Base-by-base conservation (phyloP, 2,113 vertebrate species). In the Trochalopteron elliotii region DNA sequence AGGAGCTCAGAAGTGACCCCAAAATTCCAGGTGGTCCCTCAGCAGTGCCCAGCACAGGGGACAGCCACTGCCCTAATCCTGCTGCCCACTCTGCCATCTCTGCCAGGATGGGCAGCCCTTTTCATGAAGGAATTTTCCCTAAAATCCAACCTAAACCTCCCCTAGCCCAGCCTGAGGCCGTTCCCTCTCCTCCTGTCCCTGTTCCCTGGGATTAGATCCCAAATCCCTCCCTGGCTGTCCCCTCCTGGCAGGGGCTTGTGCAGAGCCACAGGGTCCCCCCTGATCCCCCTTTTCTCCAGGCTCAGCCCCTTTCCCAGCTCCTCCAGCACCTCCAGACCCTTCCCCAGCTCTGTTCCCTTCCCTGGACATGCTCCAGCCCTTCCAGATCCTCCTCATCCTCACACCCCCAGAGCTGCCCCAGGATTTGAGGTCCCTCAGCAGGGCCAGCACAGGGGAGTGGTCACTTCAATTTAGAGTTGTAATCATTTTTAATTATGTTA, bases 51-150 rank as follows among this genome's bases (percentile, higher is more conserved):
- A 44, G 42, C 15, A 15, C 42, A 44, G 42, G 42, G 42, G 42
- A 40, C 40, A 40, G 40, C 17, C 42, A 44, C 42, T 40, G 40
- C 40, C 40, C 40, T 40, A 40, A 40, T 40, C 40, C 40, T 40
- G 40, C 11, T 11, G 40, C 11, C 40, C 40, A 40, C 40, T 14
- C 40, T 40, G 40, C 13, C 40, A 40, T 40, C 40, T 42, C 40
- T 42, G 40, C 15, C 40, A 42, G 40, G 40, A 7, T 15, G 40
- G 15, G 40, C 40, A 57, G 4, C 24, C 3, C 5, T 9, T 35
- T n/a, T 1, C 0, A 2, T 0, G 3, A 5, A 14, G 49, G 5
- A 55, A 23, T 64, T 55, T 23, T 3, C 49, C 27, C 3, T 44
- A 14, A 18, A 4, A 44, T 37, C 25, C 47, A 5, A 4, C 1